Base-by-base conservation (phyloP, 2,113 vertebrate species). In the Oreocharis arfaki region DNA sequence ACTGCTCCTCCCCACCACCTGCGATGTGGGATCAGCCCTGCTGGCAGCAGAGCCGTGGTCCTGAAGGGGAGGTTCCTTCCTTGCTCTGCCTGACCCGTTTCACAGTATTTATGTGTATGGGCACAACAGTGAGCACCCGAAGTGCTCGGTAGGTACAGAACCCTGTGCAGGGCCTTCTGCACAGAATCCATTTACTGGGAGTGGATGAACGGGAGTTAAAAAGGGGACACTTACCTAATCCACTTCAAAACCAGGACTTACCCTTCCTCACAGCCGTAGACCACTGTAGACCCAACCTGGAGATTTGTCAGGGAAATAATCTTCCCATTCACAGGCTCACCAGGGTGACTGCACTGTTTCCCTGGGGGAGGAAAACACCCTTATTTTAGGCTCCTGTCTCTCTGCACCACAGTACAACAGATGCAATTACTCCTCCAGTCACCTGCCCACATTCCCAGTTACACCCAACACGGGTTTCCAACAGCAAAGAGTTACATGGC, bases 251-350 rank as follows among this genome's bases (percentile, higher is more conserved):
- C 10, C 55, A 70, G 81, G 33, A 95, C 98, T 98, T 95, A 98
- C 98, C 98, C 98, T 57, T 75, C 28, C 7, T 98, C 28, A 60
- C 98, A 98, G 13, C 84, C 37, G 59, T 97, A 98, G 37, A 2
- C 4, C 79, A 98, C 97, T 3, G 23, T 28, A 8, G 97, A 93
- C 8, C 95, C 98, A 27, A 96, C 87, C 20, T 79, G 57, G 18
- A 94, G 33, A 52, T 90, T 91, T 11, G 47, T 44, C 70, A 47
- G 20, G 87, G 56, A 42, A 35, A 2, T 17, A 16, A 98, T 71
- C n/a, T 50, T 41, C 55, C 98, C 98, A 7, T 98, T 95, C 77
- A 19, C 2, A 26, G 98, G 91, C 33, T 97, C 93, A 24, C 93
- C 95, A 18, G 97, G 98, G 70, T 94, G 64, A 17, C 11, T 24